A percentile compares a stretch with the other conserved stretches of the same genome.
Conservation (phyloP, 2,888 invertebrate genomes). For the Neoaliturus tenellus region DNA sequence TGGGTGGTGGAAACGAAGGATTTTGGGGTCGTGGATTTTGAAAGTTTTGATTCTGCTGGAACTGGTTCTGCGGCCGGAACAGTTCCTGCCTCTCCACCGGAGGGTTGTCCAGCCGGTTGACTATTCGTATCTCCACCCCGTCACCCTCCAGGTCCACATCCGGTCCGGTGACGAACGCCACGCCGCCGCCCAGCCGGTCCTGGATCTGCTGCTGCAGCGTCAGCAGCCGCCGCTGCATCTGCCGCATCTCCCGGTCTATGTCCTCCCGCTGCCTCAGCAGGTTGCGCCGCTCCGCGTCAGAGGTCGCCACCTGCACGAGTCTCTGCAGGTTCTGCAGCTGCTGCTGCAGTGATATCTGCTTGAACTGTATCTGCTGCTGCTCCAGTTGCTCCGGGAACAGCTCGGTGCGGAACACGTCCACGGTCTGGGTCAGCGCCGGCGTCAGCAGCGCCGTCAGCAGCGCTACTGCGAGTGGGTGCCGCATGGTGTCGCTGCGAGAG, state of each 20-base stretch:
- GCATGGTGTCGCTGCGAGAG: conserved; percentile 10
- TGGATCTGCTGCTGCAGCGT: conserved; percentile 66
- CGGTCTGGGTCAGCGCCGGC: not conserved
- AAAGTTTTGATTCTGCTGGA: conserved; percentile 16
- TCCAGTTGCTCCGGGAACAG: conserved; percentile 69
- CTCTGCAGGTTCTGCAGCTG: conserved; percentile 68
- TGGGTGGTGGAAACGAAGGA: conserved; percentile 1
- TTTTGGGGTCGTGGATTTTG: conserved; percentile 23
- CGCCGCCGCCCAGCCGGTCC: conserved; percentile 61
- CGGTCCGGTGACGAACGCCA: conserved; percentile 18
- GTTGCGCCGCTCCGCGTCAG: conserved; percentile 56
- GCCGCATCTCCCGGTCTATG: conserved; percentile 60
- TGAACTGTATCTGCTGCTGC: conserved; percentile 68
- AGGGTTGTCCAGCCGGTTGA: conserved; percentile 14
- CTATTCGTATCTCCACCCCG: not conserved
- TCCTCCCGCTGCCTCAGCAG: conserved; percentile 61
- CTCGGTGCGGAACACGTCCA: conserved; percentile 49
- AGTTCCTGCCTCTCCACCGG: not conserved
- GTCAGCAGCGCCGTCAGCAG: not conserved
- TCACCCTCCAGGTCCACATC: conserved; percentile 15
- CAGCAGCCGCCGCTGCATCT: conserved; percentile 65
- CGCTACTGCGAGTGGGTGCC: not conserved
- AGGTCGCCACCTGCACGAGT: conserved; percentile 61
- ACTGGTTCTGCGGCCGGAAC: not conserved
- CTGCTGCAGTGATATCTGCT: conserved; percentile 70